A percentile compares a stretch with the other conserved stretches of the same genome.
Conservation (phyloP, 2,797 vertebrate genomes). For the Sebastes wilsoni region DNA sequence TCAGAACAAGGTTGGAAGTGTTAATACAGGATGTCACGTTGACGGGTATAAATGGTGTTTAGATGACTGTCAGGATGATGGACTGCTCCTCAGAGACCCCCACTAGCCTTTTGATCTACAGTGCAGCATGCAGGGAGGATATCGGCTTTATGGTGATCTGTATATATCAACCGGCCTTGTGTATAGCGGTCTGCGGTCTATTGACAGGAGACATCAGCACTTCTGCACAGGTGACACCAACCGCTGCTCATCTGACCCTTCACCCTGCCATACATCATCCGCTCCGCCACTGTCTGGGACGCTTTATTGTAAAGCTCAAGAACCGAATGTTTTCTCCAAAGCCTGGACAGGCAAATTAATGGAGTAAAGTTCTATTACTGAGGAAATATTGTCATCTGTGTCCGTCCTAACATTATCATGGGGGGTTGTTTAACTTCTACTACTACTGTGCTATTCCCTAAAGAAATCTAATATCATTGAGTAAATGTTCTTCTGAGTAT, state of each 20-base stretch:
- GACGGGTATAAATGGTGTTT: constrained; percentile 58
- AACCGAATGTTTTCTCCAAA: background rate
- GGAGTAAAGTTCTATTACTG: too few species aligned
- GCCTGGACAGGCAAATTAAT: too few species aligned
- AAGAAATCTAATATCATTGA: fast-evolving
- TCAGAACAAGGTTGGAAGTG: background rate
- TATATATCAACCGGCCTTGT: constrained; percentile 32
- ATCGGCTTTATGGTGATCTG: constrained; percentile 42
- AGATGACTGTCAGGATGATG: constrained; percentile 66
- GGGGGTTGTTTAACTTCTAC: too few species aligned
- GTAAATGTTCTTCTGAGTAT: background rate
- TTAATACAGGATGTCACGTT: constrained; percentile 26
- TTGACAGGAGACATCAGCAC: constrained; percentile 49
- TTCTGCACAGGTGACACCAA: constrained; percentile 21
- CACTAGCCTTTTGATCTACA: constrained; percentile 46
- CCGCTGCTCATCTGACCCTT: constrained; percentile 25
- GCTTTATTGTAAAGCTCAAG: background rate
- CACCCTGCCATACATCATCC: constrained; percentile 24
- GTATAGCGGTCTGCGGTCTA: background rate
- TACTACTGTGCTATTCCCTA: too few species aligned
- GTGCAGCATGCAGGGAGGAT: constrained; percentile 7
- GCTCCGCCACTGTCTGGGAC: background rate
- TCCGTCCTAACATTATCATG: too few species aligned
- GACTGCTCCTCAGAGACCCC: constrained; percentile 49
- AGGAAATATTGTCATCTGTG: too few species aligned